phyloP scores from a whole-genome alignment of 2,888 invertebrate genomes.

The Alentia gelatinosa region DNA sequence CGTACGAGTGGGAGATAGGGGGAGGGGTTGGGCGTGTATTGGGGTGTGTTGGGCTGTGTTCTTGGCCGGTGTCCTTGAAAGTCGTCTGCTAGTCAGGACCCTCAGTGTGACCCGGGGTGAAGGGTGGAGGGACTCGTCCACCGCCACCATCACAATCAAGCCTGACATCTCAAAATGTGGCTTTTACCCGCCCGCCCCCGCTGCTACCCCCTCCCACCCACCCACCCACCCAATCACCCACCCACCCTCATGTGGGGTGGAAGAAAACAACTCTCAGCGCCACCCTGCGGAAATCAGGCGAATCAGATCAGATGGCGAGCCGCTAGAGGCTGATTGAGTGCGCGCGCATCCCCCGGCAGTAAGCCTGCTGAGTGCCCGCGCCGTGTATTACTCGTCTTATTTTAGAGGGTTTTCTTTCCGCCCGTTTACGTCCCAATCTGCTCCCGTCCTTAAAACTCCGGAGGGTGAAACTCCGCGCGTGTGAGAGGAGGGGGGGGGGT shows the following conservation, averaged over 20 bases:
- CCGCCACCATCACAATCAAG: background rate
- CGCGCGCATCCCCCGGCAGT: background rate
- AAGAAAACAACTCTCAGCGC: background rate
- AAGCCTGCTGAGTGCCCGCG: background rate
- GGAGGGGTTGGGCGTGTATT: background rate
- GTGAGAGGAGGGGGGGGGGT: no score
- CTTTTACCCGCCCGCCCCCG: background rate
- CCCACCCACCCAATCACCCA: background rate
- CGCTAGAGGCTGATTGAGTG: background rate
- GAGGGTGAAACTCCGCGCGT: no score
- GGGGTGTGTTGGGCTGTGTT: background rate
- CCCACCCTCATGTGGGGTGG: background rate
- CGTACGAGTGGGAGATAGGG: background rate
- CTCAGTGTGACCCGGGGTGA: background rate
- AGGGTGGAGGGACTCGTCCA: background rate
- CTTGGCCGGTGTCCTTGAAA: no score
- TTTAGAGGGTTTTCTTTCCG: background rate
- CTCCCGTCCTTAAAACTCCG: background rate
- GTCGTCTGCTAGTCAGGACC: background rate
- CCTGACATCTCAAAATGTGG: background rate
- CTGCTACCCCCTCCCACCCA: background rate
- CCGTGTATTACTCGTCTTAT: background rate
- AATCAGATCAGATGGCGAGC: background rate
- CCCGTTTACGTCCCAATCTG: background rate
- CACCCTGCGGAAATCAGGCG: background rate